phyloP scores from a whole-genome alignment of 2,888 invertebrate genomes.

The Amphiduros pacificus region DNA sequence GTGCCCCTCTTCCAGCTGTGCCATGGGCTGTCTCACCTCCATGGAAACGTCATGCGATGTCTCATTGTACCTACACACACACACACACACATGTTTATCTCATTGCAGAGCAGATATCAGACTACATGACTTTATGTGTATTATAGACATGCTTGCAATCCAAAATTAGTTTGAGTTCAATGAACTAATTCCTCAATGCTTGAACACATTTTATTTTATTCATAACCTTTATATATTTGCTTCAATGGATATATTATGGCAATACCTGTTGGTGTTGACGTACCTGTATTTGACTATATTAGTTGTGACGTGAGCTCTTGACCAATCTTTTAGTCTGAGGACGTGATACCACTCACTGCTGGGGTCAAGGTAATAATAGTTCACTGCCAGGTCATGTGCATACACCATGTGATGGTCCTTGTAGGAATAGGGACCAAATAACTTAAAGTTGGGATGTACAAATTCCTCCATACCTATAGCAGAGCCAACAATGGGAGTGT shows the following conservation, averaged over 20 bases:
- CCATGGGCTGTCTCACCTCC: constrained; percentile 29
- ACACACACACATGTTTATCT: too few relatives aligned
- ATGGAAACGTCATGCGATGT: constrained; percentile 1
- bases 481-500: constrained; percentile 44
- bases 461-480: constrained; percentile 11
- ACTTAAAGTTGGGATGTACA: constrained; percentile 11
- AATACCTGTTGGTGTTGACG: too few relatives aligned
- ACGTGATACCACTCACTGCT: constrained; percentile 49
- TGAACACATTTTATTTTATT: too few relatives aligned
- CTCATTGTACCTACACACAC: constrained; percentile 7
- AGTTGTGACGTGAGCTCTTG: constrained; percentile 27
- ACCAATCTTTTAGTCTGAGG: constrained; percentile 33
- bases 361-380: constrained; percentile 42
- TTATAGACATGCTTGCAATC: too few relatives aligned
- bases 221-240: too few relatives aligned
- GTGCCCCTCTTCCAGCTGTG: constrained; percentile 64
- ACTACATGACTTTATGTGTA: too few relatives aligned
- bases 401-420: constrained; percentile 34
- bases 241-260: too few relatives aligned
- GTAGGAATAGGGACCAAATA: constrained; percentile 50
- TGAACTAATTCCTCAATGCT: too few relatives aligned
- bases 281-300: constrained; percentile 43
- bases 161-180: neutral
- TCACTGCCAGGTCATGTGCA: constrained; percentile 43
- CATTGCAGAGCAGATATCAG: too few relatives aligned